Evolutionary conservation across 2,888 invertebrate genomes (phyloP), one percentile per base, ranked within the genome.

Genomic region (Napeogenes inachia): DNA sequence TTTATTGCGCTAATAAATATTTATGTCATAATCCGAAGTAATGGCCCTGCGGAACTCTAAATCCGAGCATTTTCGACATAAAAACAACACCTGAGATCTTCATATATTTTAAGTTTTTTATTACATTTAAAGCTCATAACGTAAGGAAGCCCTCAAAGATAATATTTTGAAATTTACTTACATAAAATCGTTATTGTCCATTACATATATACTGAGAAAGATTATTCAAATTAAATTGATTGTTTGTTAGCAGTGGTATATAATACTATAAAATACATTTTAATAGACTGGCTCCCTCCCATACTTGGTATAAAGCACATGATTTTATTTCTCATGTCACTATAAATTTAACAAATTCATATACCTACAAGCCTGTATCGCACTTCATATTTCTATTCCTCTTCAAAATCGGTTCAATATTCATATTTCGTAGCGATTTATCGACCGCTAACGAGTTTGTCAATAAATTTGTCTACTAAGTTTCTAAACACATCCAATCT

Each of bases 11-110:
- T 81, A 76, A 82, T 82, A 80, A 81, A 82, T 83, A 82, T 83
- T 84, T 82, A 82, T 82, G 78, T 81, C 81, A 84, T 84, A 84
- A 84, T 84, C 82, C 79, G 69, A 75, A 75, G 78, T 79, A 80
- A 84, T 81, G 77, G 76, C 70, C 70, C 73, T 74, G 64, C 72
- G 68, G 76, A 73, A 75, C 73, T 65, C 66, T 64, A 69, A 70
- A 72, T 70, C 68, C 66, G 68, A 60, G 64, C 64, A 65, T 68
- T 68, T 69, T 63, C 65, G 65, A 67, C 67, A 59, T 66, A 57
- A 61, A 69, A 68, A 69, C 70, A 59, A 61, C 61, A 69, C 67
- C 69, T 70, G 70, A 63, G 61, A 60, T 63, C 61, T 63, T 63
- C 56, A 63, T 63, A 67, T 66, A 66, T 64, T 68, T 66, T 54